Evolutionary conservation across 1,140 invertebrate species (phyloP).

Genomic region (Leptestheria dahalacensis): DNA sequence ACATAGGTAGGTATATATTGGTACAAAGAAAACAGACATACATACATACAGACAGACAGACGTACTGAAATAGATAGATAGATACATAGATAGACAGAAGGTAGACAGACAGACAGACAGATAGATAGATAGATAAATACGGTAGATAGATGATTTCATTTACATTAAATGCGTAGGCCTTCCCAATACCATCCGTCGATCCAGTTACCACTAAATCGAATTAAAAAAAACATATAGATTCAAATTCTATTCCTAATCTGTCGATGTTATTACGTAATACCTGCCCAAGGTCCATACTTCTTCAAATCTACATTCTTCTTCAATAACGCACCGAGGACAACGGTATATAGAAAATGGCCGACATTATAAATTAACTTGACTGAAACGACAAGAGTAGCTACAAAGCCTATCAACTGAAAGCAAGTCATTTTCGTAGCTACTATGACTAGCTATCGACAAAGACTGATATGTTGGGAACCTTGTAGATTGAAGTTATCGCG

Average conservation of each 20-base stretch:
- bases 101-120: no score
- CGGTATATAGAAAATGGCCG: neutral
- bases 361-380: neutral
- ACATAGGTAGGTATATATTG: no score
- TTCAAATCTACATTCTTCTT: neutral
- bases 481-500: no score
- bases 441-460: no score
- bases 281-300: neutral
- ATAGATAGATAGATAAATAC: no score
- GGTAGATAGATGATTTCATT: no score
- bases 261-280: neutral
- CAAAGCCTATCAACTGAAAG: neutral
- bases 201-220: conserved; percentile 61
- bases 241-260: neutral
- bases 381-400: neutral
- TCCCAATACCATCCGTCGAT: conserved; percentile 83
- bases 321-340: neutral
- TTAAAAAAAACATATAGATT: neutral
- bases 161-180: conserved; percentile 64
- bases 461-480: no score
- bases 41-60: no score
- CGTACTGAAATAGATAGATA: no score
- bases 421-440: neutral
- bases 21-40: no score
- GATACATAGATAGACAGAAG: no score